A percentile compares a stretch with the other conserved stretches of the same genome.
Evolutionary conservation across 2,113 vertebrate genomes (phyloP).

Genomic region (Spea multiplicata): DNA sequence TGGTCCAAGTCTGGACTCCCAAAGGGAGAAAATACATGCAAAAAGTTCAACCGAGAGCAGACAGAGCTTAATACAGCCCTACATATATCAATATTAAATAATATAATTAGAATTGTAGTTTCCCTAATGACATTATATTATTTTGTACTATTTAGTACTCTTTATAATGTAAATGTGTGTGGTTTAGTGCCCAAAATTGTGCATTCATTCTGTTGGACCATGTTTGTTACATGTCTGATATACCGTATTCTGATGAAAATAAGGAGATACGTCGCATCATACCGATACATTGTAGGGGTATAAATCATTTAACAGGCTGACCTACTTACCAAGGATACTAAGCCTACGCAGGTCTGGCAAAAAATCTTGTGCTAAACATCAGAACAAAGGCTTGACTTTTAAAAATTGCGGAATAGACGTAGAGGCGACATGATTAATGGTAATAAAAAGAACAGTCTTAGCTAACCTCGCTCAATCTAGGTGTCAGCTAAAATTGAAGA

Average conservation of each 20-base stretch:
- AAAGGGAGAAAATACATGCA: too few relatives aligned
- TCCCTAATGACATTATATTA: too few relatives aligned
- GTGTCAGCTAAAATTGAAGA: slow-evolving; percentile 12
- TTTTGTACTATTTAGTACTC: too few relatives aligned
- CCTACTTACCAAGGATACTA: slow-evolving; percentile 33
- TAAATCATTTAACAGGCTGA: slow-evolving; percentile 45
- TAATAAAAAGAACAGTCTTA: neutral
- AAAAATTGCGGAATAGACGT: slow-evolving; percentile 21
- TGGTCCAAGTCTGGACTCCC: too few relatives aligned
- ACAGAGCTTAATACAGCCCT: too few relatives aligned
- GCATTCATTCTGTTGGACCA: neutral
- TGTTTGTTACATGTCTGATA: slow-evolving; percentile 18
- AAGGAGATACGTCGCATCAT: neutral
- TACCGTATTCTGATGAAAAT: neutral
- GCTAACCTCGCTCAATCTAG: neutral
- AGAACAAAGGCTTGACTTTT: slow-evolving; percentile 33
- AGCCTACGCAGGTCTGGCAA: slow-evolving; percentile 20
- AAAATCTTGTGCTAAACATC: slow-evolving; percentile 33
- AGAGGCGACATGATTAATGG: slow-evolving; percentile 9
- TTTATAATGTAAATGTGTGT: too few relatives aligned
- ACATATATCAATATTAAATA: too few relatives aligned
- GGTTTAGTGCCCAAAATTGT: too few relatives aligned
- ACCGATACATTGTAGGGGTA: slow-evolving; percentile 3
- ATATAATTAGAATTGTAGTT: too few relatives aligned
- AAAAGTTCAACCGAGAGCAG: too few relatives aligned